Conservation (phyloP, 2,797 vertebrate genomes). For the Malacoraja senta region DNA sequence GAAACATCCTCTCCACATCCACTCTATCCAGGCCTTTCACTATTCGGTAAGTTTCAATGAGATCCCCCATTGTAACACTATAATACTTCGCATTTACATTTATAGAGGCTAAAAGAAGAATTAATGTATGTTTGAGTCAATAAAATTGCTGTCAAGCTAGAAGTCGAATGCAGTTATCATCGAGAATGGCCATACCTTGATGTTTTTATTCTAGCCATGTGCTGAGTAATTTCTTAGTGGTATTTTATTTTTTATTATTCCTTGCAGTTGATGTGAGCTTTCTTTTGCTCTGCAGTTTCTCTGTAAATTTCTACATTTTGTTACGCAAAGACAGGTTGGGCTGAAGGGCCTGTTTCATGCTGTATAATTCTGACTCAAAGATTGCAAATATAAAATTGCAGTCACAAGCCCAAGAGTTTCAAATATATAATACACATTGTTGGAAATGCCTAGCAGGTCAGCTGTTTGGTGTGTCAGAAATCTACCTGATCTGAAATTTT, state of each 20-base stretch:
- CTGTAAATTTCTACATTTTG: neutral
- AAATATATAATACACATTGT: too few relatives aligned
- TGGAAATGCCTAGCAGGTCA: too few relatives aligned
- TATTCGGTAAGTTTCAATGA: too few relatives aligned
- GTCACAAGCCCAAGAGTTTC: too few relatives aligned
- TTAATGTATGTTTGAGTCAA: neutral
- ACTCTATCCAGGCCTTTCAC: too few relatives aligned
- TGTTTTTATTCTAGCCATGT: neutral
- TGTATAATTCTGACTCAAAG: too few relatives aligned
- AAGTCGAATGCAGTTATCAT: neutral
- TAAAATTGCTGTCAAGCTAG: neutral
- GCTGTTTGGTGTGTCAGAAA: too few relatives aligned
- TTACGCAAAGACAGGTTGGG: neutral
- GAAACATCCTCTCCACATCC: too few relatives aligned
- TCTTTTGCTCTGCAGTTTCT: neutral
- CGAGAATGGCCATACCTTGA: neutral
- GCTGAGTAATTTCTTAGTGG: neutral
- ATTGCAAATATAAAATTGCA: too few relatives aligned
- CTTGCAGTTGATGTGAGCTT: neutral
- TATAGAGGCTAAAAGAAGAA: neutral
- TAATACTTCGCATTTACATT: neutral
- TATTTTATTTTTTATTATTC: neutral
- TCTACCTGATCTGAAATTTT: neutral
- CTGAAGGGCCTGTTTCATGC: too few relatives aligned
- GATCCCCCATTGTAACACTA: too few relatives aligned